Base-by-base conservation (phyloP, 2,113 vertebrate species). In the Melanocharis versteri region DNA sequence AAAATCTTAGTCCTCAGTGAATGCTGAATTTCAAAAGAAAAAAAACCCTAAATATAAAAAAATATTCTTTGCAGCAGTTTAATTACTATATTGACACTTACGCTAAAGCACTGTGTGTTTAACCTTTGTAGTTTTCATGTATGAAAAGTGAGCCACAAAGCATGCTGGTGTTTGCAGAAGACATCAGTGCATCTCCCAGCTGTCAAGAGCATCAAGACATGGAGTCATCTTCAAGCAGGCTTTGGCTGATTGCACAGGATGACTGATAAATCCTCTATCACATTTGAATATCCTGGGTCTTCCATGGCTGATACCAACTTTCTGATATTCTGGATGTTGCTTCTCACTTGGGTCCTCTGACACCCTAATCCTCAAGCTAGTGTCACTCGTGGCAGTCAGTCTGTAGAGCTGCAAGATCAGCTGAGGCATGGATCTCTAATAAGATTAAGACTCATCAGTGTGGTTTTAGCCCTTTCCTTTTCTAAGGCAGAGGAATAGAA, bases 361-460 rank as follows among this genome's bases (percentile, higher is more conserved):
- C 3, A 3, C 47, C 64, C 76, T 96, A 87, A 81, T 83, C 71
- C 83, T 18, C 83, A 48, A 69, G 61, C 53, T n/a, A 60, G 60
- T 90, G 96, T 96, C 97, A 97, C 95, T 97, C 95, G 90, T 96
- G 77, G 97, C 95, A 95, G 94, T 90, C 97, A 89, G 93, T 54
- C 90, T 91, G 94, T 95, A 97, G 96, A 80, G 94, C 80, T 94
- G 96, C 97, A 98, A 97, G 98, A 97, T 98, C 98, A 98, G 93
- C 89, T 94, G 97, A 97, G 97, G 98, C 95, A 94, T 90, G 96
- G 97, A 97, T 97, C 97, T 98, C 97, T 98, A 98, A 98, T 97
- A 96, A 98, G 98, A 98, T 98, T 97, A 98, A 97, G 97, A 97
- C 94, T 97, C 97, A 96, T 97, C 96, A 95, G 92, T 79, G 48